Base-by-base conservation (phyloP, 2,888 invertebrate species). In the Lottia gigantea region DNA sequence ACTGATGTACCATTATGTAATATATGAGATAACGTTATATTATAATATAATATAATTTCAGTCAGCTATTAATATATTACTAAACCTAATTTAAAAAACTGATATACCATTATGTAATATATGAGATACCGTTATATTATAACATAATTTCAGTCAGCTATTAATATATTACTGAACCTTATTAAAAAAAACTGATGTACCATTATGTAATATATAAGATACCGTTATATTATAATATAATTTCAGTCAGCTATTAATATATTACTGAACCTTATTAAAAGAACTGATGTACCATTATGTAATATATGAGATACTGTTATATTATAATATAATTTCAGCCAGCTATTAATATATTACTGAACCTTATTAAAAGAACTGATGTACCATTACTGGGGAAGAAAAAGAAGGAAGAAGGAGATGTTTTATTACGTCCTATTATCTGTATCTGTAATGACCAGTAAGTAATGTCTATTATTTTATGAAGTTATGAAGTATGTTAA, bases 371-470 rank as follows among this genome's bases (percentile, higher is more conserved):
- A 86, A 83, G 82, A 77, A 81, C 82, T 78, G 88, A 83, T 31
- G 77, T 76, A 23, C 70, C 71, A 61, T 46, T 65, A 0, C 76
- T 73, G 49, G 70, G 61, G 19, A 83, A 81, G 71, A 86, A 85
- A 76, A 86, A 85, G 71, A 83, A 85, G 74, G 83, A 85, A 62
- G 80, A 85, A 55, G 79, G 78, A 25, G 79, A 76, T 19, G 71
- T 84, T 4, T 89, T 97, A 68, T 92, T 92, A 76, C 90, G 98
- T 67, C 98, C 98, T 0, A 93, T 99, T 46, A 95, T 99, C 78
- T 98, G 98, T 85, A 98, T 98, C 76, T 99, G 98, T 86, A 99
- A 99, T 87, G 97, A 98, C 86, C 91, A 94, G 80, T 98, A 95
- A 84, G 94, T 94, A 1, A 31, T 31, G 31, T n/a, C 40, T 45